A percentile compares a stretch with the other conserved stretches of the same genome.
Evolutionary conservation across 2,888 invertebrate species (phyloP).

Genomic region (Nephrotoma guestfalica): DNA sequence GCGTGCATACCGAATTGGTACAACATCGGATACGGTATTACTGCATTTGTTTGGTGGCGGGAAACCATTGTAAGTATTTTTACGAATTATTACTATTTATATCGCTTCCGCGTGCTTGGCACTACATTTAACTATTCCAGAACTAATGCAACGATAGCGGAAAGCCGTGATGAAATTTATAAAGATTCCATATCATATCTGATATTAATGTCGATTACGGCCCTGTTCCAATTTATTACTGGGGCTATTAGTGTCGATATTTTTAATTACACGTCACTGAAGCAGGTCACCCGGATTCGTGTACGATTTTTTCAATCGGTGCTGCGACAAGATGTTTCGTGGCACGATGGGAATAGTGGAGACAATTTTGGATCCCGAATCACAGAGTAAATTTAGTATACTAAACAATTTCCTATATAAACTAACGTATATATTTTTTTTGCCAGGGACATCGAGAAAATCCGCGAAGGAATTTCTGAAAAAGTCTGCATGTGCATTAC

Average conservation of each 20-base stretch:
- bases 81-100: not conserved
- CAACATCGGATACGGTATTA: constrained; percentile 41
- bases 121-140: constrained; percentile 18
- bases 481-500: constrained; percentile 65
- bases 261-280: constrained; percentile 49
- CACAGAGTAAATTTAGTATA: constrained; percentile 43
- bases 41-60: constrained; percentile 50
- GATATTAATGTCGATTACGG: constrained; percentile 41
- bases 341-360: constrained; percentile 56
- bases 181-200: constrained; percentile 52
- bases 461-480: constrained; percentile 73
- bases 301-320: constrained; percentile 45
- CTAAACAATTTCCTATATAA: not conserved
- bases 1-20: constrained; percentile 41
- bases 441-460: constrained; percentile 57
- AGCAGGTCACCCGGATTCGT: constrained; percentile 47
- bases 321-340: constrained; percentile 54
- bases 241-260: constrained; percentile 50
- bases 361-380: constrained; percentile 61
- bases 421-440: not conserved
- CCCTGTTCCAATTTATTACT: constrained; percentile 44
- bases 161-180: constrained; percentile 44
- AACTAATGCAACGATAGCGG: constrained; percentile 38
- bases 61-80: constrained; percentile 34
- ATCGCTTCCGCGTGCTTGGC: not conserved